Evolutionary conservation across 2,113 vertebrate genomes (phyloP).

Genomic region (Macaca nemestrina): DNA sequence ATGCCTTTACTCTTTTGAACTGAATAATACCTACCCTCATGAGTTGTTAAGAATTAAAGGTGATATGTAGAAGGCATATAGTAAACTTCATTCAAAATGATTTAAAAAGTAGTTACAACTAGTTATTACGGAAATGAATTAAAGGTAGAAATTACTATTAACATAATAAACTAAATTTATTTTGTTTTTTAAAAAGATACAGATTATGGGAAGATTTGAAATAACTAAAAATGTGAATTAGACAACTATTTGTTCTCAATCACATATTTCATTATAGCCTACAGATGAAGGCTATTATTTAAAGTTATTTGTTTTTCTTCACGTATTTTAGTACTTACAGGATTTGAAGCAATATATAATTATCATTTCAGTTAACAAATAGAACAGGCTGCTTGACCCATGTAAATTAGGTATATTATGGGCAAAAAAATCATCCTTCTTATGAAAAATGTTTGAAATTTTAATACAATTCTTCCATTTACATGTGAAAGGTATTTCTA

Average conservation of each 20-base stretch:
- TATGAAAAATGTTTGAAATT: neutral
- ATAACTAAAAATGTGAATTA: neutral
- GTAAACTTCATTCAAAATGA: neutral
- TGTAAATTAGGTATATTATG: neutral
- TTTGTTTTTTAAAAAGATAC: neutral
- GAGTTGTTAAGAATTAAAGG: neutral
- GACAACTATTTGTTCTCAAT: neutral
- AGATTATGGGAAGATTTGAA: neutral
- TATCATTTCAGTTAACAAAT: neutral
- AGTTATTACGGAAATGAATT: neutral
- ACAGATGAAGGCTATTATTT: neutral
- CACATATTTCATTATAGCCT: neutral
- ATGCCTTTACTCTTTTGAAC: neutral
- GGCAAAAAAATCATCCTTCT: neutral
- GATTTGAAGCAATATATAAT: neutral
- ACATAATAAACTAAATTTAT: neutral
- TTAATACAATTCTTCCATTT: neutral
- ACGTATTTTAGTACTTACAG: neutral
- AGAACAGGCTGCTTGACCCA: neutral
- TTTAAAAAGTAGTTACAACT: neutral
- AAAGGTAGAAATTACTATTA: neutral
- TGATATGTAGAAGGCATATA: neutral
- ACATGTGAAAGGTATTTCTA: neutral
- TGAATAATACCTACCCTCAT: neutral
- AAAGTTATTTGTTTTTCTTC: neutral